Evolutionary conservation across 1,140 invertebrate genomes (phyloP), one percentile per base, ranked within the genome.

Genomic region (Tetramorium alpestre): DNA sequence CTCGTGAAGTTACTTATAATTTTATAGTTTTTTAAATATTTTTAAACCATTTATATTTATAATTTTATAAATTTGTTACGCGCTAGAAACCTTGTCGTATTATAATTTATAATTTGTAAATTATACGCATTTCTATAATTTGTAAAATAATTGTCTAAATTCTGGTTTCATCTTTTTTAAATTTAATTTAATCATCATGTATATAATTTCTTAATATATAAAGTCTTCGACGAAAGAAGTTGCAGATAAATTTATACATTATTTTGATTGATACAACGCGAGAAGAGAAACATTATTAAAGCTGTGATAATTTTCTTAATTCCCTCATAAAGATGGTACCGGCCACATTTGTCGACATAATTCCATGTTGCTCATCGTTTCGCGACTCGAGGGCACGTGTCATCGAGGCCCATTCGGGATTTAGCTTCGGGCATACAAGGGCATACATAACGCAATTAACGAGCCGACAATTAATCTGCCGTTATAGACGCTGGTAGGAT

Each of bases 361-460:
- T 22, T 67, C 25, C 3, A 28, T 5, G 28, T 76, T 16, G 28
- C 38, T 65, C 41, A 16, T 41, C 44, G n/a, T 65, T 78, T 47
- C 60, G n/a, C 60, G 44, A 78, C 13, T 78, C 76, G 44, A 28
- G 7, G 60, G 51, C 47, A 11, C 41, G 51, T 58, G 54, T 75
- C 56, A 65, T 54, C 47, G 85, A 84, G 22, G 87, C 86, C 85
- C 88, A 60, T 85, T 70, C 60, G 33, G 76, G 86, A 56, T 88
- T 90, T 84, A 86, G 70, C 73, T 85, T 56, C 75, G 44, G 78
- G 80, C 76, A 51, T 70, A 86, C 69, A 69, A 69, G 86, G 87
- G 78, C 70, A 18, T 80, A 89, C 87, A 80, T 91, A 91, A 89
- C 85, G 85, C 86, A 89, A 91, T 91, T 91, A 91, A 91, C 90